Evolutionary conservation across 2,888 invertebrate genomes (phyloP).

Genomic region (Drosophila affinis): DNA sequence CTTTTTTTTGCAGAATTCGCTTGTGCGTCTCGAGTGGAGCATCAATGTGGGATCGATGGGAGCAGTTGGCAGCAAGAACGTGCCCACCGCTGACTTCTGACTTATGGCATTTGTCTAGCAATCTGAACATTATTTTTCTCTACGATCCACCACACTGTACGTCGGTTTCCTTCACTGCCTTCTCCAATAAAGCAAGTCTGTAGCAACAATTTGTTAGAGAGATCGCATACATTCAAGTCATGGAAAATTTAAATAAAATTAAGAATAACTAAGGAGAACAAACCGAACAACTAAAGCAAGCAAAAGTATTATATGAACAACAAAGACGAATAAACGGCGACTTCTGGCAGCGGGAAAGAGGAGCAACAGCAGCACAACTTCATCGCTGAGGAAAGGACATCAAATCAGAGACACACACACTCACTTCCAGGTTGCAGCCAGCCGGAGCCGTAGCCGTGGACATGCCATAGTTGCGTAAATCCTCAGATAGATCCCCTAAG

Average conservation of each 20-base stretch:
- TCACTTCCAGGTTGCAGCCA: slow-evolving; percentile 80
- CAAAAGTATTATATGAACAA: slow-evolving; percentile 17
- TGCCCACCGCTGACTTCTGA: no score
- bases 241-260: slow-evolving; percentile 13
- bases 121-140: no score
- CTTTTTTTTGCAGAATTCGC: not conserved
- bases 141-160: no score
- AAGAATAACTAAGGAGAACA: slow-evolving; percentile 10
- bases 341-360: slow-evolving; percentile 12
- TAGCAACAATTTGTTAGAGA: not conserved
- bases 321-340: slow-evolving; percentile 11
- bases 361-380: slow-evolving; percentile 7
- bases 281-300: slow-evolving; percentile 7
- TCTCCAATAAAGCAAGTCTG: slow-evolving; percentile 7
- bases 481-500: slow-evolving; percentile 35
- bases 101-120: not conserved
- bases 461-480: slow-evolving; percentile 12
- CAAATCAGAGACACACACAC: slow-evolving; percentile 36
- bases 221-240: slow-evolving; percentile 23
- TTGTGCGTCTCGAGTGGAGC: not conserved
- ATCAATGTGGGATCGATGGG: no score
- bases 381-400: slow-evolving; percentile 1
- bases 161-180: slow-evolving; percentile 9
- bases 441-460: slow-evolving; percentile 35
- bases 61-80: no score